Base-by-base conservation (phyloP, 1,140 invertebrate species). In the Calycopis cecrops region DNA sequence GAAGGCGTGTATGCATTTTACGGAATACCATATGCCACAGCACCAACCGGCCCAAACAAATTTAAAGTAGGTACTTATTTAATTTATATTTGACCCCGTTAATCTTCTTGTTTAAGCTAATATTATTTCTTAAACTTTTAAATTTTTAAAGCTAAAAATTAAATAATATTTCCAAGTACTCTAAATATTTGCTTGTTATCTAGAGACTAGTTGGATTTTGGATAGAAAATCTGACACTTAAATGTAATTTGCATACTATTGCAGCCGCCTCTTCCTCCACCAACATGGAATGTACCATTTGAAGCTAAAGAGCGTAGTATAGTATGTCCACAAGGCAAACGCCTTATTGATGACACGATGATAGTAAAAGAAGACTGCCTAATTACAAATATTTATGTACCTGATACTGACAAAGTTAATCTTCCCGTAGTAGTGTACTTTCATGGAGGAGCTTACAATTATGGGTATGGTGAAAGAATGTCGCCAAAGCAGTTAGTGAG, bases 51-150 rank as follows among this genome's bases (percentile, higher is more conserved):
- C 1, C 14, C n/a, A 0, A 21, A 71, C 18, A 67, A 55, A 17
- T 76, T 67, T 47, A 67, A 63, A 67, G 73, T 76, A 62, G 0
- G 73, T 76, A 62, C n/a, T n/a, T 8, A 21, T 51, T n/a, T 35
- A 34, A n/a, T n/a, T n/a, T n/a, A n/a, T n/a, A n/a, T n/a, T n/a
- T n/a, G n/a, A n/a, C n/a, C n/a, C 18, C 9, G 9, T 8, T 55
- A 35, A 42, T n/a, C 18, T 42, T 34, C 21, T n/a, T n/a, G n/a
- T n/a, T n/a, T n/a, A n/a, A n/a, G n/a, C n/a, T n/a, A n/a, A n/a
- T n/a, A n/a, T n/a, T n/a, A n/a, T n/a, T n/a, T n/a, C n/a, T n/a
- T n/a, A n/a, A n/a, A n/a, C n/a, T n/a, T n/a, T n/a, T n/a, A n/a
- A n/a, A n/a, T n/a, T n/a, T n/a, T n/a, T n/a, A n/a, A n/a, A n/a